phyloP scores from a whole-genome alignment of 2,888 invertebrate species.

The Macrosoma leucophasiata region DNA sequence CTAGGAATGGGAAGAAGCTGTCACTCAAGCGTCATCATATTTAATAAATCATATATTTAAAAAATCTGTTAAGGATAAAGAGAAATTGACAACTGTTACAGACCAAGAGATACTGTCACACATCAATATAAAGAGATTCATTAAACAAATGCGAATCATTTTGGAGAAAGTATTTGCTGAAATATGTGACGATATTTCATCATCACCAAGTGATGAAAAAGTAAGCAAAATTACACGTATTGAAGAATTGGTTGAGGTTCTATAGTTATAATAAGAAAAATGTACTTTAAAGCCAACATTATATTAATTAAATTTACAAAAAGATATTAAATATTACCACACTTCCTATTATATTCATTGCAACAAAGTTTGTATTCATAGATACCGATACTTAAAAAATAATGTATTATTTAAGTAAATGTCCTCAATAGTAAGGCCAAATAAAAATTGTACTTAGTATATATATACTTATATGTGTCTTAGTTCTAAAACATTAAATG shows the following conservation, averaged over 20 bases:
- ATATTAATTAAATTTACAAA: no score
- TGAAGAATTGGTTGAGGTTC: slow-evolving; percentile 61
- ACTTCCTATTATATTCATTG: no score
- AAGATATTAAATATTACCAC: no score
- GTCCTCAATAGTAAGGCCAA: no score
- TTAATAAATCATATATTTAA: slow-evolving; percentile 78
- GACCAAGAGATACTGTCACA: slow-evolving; percentile 62
- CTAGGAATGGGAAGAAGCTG: slow-evolving; percentile 88
- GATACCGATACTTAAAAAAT: no score
- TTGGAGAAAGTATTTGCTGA: slow-evolving; percentile 52
- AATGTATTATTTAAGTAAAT: no score
- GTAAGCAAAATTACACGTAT: slow-evolving; percentile 44
- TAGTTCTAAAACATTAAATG: no score
- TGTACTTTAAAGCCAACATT: background rate
- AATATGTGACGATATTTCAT: slow-evolving; percentile 27
- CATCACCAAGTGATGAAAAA: slow-evolving; percentile 23
- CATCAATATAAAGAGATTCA: slow-evolving; percentile 57
- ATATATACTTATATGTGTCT: no score
- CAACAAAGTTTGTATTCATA: no score
- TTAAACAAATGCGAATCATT: slow-evolving; percentile 56
- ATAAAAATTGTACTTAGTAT: no score
- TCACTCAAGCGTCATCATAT: slow-evolving; percentile 79
- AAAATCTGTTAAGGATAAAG: slow-evolving; percentile 79
- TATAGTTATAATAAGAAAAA: slow-evolving; percentile 33
- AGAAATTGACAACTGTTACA: slow-evolving; percentile 70